These are phyloP conservation scores for Ianthella basta DNA, from an alignment of 37 sponge, comb jelly and placozoan genomes.

Conservation along the genomic window DNA sequence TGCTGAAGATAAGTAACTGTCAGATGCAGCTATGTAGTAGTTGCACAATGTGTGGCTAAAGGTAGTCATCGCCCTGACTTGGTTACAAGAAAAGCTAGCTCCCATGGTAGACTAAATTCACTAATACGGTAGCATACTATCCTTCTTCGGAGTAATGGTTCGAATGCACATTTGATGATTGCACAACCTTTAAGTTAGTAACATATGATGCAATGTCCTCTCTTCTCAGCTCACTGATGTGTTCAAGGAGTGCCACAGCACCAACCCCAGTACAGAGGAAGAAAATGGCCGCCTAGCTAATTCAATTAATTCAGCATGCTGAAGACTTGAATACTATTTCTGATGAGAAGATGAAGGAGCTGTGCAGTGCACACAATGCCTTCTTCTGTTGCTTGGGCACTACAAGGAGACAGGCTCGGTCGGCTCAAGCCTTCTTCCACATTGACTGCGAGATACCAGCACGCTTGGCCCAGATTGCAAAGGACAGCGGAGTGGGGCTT, in stretches of 20 bases:
- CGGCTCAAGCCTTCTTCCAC: slow-evolving; percentile 71
- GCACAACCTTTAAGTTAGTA: too few relatives aligned
- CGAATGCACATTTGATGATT: too few relatives aligned
- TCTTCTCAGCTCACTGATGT: neutral
- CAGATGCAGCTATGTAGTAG: too few relatives aligned
- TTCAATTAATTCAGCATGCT: slow-evolving; percentile 63
- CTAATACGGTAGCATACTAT: too few relatives aligned
- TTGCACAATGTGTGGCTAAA: too few relatives aligned
- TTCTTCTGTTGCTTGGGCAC: slow-evolving; percentile 83
- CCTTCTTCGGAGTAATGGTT: too few relatives aligned
- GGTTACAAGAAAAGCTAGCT: too few relatives aligned
- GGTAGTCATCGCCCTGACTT: too few relatives aligned
- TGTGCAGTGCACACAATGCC: slow-evolving; percentile 69
- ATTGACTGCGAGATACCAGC: slow-evolving; percentile 78
- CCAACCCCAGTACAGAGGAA: slow-evolving; percentile 49
- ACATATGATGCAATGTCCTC: too few relatives aligned
- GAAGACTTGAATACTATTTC: slow-evolving; percentile 76
- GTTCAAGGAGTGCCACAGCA: slow-evolving; percentile 41
- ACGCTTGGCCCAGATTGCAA: slow-evolving; percentile 61
- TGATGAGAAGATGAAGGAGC: slow-evolving; percentile 62
- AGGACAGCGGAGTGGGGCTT: slow-evolving; percentile 66
- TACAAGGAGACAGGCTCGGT: slow-evolving; percentile 69
- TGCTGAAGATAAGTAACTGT: too few relatives aligned
- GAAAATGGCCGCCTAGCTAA: slow-evolving; percentile 62
- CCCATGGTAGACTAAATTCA: too few relatives aligned